Evolutionary conservation across 2,797 vertebrate species (phyloP), one percentile per base, ranked within the genome.

Genomic region (Phataginus tricuspis): DNA sequence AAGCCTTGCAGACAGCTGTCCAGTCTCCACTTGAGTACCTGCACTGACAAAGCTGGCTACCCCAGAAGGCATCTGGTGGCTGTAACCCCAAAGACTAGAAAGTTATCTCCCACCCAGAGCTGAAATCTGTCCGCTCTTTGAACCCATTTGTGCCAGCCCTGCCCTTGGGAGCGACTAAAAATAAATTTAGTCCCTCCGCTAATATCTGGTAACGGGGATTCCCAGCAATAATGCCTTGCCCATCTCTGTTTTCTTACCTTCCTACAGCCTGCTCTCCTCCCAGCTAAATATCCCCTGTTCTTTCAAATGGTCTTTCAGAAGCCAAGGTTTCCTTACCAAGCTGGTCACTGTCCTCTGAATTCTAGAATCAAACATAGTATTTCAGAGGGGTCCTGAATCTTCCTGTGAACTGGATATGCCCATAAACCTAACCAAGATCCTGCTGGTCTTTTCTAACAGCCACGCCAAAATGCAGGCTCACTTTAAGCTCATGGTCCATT

Each of bases 271-370:
- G 39, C 45, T 86, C 57, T 83, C 63, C 68, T 83, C 94, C 39
- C 74, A 39, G 42, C 49, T 74, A 88, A 78, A 59, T 29, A 27
- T 39, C 34, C 31, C 53, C 19, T 18, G 74, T 51, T 57, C 75
- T 92, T n/a, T 57, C 83, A 66, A 71, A 34, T 23, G 31, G 64
- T 82, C 66, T 84, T 68, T 92, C 13, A 61, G 64, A 77, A 92
- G 45, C 80, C 61, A 82, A 72, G 31, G 49, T 75, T 90, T 88
- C 66, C 37, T 97, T 66, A 79, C 49, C 59, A 84, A 96, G 55
- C 78, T 51, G 14, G 45, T 64, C 37, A 86, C 63, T n/a, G n/a
- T 83, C 83, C 31, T 72, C 53, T 92, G 42, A 95, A 90, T 53
- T 89, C 85, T 61, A 71, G 57, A 86, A 77, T 78, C 27, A 61